These are phyloP conservation scores for Indicator maculatus DNA, from an alignment of 2,113 vertebrate species.

Conservation along the genomic window DNA sequence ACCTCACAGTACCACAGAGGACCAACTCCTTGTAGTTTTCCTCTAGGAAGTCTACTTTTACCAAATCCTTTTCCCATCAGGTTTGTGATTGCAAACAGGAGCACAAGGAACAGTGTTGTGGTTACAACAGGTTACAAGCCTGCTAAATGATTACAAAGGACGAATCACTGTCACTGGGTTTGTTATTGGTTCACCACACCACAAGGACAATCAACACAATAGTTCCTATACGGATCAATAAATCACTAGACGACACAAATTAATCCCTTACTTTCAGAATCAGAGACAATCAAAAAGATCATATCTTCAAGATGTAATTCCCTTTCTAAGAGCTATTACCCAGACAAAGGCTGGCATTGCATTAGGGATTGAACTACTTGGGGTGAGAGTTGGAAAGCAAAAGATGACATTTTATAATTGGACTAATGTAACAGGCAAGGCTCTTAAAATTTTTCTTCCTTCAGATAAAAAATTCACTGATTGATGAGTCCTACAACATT, in stretches of 20 bases:
- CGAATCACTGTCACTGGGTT: fast-evolving
- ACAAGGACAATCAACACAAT: background rate
- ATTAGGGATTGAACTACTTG: background rate
- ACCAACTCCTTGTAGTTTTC: background rate
- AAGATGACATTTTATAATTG: background rate
- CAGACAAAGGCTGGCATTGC: background rate
- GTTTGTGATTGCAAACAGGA: background rate
- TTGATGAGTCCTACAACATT: background rate
- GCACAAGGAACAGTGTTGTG: background rate
- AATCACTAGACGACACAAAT: background rate
- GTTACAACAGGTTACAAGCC: background rate
- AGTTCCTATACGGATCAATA: background rate
- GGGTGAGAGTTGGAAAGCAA: background rate
- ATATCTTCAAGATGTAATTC: background rate
- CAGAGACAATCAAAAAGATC: background rate
- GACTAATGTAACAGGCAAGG: background rate
- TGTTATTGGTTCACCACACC: background rate
- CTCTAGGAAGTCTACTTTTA: background rate
- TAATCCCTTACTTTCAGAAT: background rate
- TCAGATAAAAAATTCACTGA: background rate
- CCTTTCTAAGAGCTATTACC: background rate
- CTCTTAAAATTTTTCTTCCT: background rate
- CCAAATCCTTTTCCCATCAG: background rate
- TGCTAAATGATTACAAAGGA: background rate
- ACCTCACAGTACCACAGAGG: background rate